A percentile compares a stretch with the other conserved stretches of the same genome.
phyloP scores from a whole-genome alignment of 2,888 invertebrate genomes.

The Rhagium mordax region DNA sequence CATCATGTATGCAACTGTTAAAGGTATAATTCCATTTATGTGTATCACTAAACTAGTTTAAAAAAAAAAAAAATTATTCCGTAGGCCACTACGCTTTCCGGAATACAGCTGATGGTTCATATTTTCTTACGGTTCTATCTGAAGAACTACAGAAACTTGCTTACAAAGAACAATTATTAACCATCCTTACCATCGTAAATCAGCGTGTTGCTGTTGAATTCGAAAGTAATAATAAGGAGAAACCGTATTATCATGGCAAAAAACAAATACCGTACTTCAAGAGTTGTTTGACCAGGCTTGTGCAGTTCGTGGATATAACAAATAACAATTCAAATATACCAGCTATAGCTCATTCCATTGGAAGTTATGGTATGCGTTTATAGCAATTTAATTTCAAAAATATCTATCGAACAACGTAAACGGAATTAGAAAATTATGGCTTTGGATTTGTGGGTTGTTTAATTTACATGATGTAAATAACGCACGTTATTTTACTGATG shows the following conservation, averaged over 20 bases:
- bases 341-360: background rate
- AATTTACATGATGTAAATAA: too few relatives aligned
- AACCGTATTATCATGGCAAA: constrained; percentile 69
- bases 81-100: constrained; percentile 63
- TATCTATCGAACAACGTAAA: too few relatives aligned
- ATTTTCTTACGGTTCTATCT: constrained; percentile 95
- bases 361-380: background rate
- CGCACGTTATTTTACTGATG: too few relatives aligned
- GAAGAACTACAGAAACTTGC: constrained; percentile 83
- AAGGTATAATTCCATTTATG: constrained; percentile 73
- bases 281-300: constrained; percentile 87
- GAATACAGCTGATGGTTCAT: constrained; percentile 92
- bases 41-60: background rate
- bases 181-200: constrained; percentile 87
- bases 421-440: too few relatives aligned
- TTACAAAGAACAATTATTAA: constrained; percentile 83
- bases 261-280: constrained; percentile 95
- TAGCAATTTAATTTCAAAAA: too few relatives aligned
- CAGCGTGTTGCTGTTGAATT: constrained; percentile 90
- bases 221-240: constrained; percentile 86
- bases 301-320: constrained; percentile 17
- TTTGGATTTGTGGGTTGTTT: too few relatives aligned
- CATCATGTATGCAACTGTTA: constrained; percentile 93
- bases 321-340: background rate
- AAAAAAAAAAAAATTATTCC: background rate